Percentiles rank a stretch among this genome's conserved stretches.
Evolutionary conservation across 2,797 vertebrate species (phyloP).

Genomic region (Cuculus canorus): DNA sequence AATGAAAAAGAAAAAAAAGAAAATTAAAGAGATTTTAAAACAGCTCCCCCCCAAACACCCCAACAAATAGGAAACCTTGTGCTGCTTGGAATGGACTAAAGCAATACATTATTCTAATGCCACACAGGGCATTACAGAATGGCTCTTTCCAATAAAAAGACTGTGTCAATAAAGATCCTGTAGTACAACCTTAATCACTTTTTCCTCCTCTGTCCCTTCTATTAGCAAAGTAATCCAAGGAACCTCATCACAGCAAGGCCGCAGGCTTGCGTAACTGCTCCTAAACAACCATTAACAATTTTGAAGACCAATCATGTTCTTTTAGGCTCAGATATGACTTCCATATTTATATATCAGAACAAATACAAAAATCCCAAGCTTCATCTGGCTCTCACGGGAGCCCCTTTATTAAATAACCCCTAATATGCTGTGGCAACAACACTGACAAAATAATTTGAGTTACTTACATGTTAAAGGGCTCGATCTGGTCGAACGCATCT

Average conservation of each 20-base stretch:
- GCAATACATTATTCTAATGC: neutral
- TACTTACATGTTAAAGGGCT: neutral
- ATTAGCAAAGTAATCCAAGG: neutral
- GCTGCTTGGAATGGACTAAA: neutral
- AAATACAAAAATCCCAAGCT: neutral
- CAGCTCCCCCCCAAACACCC: too few species aligned
- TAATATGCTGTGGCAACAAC: neutral
- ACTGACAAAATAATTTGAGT: neutral
- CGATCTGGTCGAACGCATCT: neutral
- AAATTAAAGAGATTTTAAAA: neutral
- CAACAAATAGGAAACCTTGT: neutral
- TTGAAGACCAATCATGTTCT: neutral
- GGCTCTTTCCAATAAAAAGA: neutral
- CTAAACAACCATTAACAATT: neutral
- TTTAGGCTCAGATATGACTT: neutral
- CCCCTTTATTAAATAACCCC: neutral
- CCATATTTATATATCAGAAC: neutral
- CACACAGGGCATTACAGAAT: neutral
- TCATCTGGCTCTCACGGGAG: neutral
- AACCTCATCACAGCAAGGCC: neutral
- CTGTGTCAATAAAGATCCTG: neutral
- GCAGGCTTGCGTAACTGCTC: neutral
- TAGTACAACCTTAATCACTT: neutral
- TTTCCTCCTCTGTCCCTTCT: rapidly evolving
- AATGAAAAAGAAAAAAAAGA: neutral